Evolutionary conservation across 2,113 vertebrate species (phyloP), one percentile per base, ranked within the genome.

Genomic region (Clarias batrachus): DNA sequence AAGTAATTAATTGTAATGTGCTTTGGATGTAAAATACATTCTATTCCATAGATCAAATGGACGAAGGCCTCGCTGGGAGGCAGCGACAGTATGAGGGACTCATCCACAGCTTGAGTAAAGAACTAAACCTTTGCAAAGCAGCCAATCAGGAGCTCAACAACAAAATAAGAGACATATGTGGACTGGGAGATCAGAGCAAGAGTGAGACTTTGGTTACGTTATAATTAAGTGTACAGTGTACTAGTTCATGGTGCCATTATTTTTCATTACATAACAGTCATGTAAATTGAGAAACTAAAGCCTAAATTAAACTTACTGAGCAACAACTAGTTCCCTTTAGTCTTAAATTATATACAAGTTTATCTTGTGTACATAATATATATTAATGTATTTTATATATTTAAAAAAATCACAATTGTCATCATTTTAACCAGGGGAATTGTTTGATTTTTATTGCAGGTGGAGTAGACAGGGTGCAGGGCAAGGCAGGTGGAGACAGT

Each of bases 71-170:
- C 57, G 95, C 96, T 16, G 97, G 96, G 88, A 95, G 97, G 90
- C 96, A 95, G 94, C 94, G 97, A 78, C 97, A 97, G 76, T 99
- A 96, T 0, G 97, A 99, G 91, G 93, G 92, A 0, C 96, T 95
- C 95, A 98, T 98, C 83, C 96, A 97, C 83, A 94, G 92, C 76
- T 95, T 99, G 91, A 96, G 95, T 91, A 96, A 95, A 91, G 97
- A 99, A 89, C 94, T 98, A 76, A 94, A 94, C 89, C 94, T 94
- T 88, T 97, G 93, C 27, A 93, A 96, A 91, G 92, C 95, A 81
- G 91, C 94, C 83, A 97, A 98, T 91, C 95, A 97, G 92, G 97
- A 99, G 84, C 94, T 99, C 77, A 96, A 87, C 89, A 95, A 94
- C 92, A 97, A 93, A 92, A 93, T 98, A 41, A 90, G 90, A 17